Conservation (phyloP, 2,113 vertebrate genomes). For the Narcine bancroftii region DNA sequence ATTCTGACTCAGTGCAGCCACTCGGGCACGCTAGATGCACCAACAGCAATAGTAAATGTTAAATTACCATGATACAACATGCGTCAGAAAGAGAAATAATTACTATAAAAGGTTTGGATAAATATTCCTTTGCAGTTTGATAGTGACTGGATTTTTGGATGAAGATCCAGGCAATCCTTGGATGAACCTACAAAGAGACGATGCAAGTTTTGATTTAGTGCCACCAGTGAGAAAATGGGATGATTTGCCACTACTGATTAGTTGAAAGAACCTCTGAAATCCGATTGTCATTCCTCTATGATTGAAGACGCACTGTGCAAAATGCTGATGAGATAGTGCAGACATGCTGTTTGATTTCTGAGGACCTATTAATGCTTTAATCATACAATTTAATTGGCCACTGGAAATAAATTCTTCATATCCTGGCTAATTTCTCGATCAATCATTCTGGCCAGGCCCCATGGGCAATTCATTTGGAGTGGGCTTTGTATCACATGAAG, state of each 20-base stretch:
- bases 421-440: constrained; percentile 12
- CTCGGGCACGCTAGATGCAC: no score
- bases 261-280: constrained; percentile 8
- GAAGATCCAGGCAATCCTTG: background rate
- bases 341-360: background rate
- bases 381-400: background rate
- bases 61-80: no score
- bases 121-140: no score
- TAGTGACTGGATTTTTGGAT: background rate
- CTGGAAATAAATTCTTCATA: constrained; percentile 8
- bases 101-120: no score
- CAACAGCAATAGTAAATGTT: no score
- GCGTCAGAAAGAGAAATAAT: no score
- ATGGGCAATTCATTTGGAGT: background rate
- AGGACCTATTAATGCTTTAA: background rate
- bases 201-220: background rate
- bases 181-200: background rate
- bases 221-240: background rate
- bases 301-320: background rate
- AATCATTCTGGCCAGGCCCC: background rate
- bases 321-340: constrained; percentile 14
- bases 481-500: background rate
- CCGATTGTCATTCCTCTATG: constrained; percentile 6
- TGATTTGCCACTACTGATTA: constrained; percentile 12
- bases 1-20: no score